These are phyloP conservation scores for Oikopleura albicans DNA, from an alignment of 23 tunicate genomes.

Conservation along the genomic window DNA sequence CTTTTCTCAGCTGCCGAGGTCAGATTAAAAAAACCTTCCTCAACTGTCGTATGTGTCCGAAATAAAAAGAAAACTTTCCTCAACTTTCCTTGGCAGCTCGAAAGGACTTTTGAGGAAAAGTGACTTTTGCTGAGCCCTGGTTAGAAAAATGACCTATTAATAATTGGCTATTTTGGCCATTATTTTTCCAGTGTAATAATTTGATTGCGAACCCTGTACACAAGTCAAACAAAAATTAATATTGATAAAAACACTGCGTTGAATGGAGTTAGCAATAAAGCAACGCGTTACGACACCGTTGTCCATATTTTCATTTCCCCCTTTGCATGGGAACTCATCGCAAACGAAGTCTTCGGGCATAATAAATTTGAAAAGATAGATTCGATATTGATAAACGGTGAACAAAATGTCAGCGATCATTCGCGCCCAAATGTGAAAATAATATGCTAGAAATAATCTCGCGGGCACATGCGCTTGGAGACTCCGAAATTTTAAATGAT, in stretches of 20 bases:
- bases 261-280: neutral
- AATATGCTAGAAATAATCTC: neutral
- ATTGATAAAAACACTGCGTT: neutral
- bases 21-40: too few species aligned
- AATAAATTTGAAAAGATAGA: neutral
- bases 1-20: too few species aligned
- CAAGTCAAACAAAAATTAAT: neutral
- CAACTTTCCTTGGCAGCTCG: too few species aligned
- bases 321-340: conserved; percentile 1
- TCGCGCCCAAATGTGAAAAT: conserved; percentile 14
- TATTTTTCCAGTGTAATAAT: too few species aligned
- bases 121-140: too few species aligned
- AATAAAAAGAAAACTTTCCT: too few species aligned
- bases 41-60: too few species aligned
- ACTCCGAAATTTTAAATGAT: neutral
- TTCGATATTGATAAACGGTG: neutral
- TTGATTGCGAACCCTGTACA: too few species aligned
- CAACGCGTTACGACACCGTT: neutral
- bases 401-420: neutral
- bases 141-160: too few species aligned
- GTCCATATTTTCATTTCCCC: neutral
- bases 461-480: conserved; percentile 11
- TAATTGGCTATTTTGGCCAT: too few species aligned
- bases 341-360: neutral
- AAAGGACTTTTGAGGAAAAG: too few species aligned